Base-by-base conservation (phyloP, 2,113 vertebrate species). In the Ursus arctos region DNA sequence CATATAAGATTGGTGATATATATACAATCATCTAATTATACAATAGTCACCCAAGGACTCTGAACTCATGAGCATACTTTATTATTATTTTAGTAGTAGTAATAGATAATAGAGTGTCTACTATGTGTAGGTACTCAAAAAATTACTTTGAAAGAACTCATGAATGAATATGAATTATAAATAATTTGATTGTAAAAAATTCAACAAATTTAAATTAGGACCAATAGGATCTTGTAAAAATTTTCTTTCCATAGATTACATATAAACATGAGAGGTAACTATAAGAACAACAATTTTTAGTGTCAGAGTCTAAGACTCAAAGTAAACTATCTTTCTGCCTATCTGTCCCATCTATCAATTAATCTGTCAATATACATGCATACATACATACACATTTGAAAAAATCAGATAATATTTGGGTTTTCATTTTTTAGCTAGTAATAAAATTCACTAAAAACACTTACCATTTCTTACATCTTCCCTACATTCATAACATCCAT, bases 401-500 rank as follows among this genome's bases (percentile, higher is more conserved):
- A 61, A 79, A 85, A 59, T 33, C 51, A 81, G 19, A 15, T 74
- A n/a, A 81, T 74, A 53, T 65, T 85, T 26, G 79, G 49, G 69
- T 79, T 80, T 77, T 89, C 22, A 76, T 71, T 65, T 65, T 84
- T 16, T 95, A 65, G 12, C 43, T 74, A 85, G 55, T 40, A 83
- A 53, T 71, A 72, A 71, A 47, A 85, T 19, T 74, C 26, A 55
- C n/a, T 69, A 77, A 88, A 97, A 92, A 6, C 79, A 94, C 82
- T 36, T 47, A 14, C 53, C 51, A 63, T 95, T 95, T 98, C 71
- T 96, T 91, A 93, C 12, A 72, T 61, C 2, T 94, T 96, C 95
- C 63, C 93, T 93, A 10, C 1, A 74, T 87, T 91, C 90, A 53
- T 63, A 95, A 47, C 24, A 98, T 16, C 15, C 95, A 85, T 96